A percentile compares a stretch with the other conserved stretches of the same genome.
Conservation (phyloP, 1,140 invertebrate species). For the Brachionus calyciflorus region DNA sequence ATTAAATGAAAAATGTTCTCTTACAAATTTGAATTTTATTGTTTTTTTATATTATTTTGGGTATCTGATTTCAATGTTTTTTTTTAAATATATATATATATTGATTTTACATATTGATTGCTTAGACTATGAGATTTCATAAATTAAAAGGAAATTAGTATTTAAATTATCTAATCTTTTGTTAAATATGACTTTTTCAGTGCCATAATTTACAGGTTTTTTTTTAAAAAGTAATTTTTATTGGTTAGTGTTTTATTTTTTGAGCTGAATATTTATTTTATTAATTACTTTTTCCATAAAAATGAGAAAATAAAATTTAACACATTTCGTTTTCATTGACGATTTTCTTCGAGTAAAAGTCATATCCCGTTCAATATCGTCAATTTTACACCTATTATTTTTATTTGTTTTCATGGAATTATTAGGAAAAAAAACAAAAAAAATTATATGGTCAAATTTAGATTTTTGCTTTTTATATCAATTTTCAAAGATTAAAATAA, state of each 20-base stretch:
- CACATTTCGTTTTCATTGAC: not conserved
- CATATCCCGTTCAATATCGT: slow-evolving; percentile 27
- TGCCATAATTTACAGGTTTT: slow-evolving; percentile 31
- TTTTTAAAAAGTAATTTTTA: slow-evolving; percentile 1
- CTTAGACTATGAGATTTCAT: not conserved
- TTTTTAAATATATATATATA: not conserved
- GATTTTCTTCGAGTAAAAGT: not conserved
- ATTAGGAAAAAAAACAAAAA: too few species aligned
- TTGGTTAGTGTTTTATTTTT: not conserved
- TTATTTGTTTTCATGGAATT: too few species aligned
- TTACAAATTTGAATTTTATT: not conserved
- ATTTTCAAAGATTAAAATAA: too few species aligned
- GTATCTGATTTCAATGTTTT: not conserved
- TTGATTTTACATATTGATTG: not conserved
- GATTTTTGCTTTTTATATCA: too few species aligned
- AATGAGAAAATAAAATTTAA: not conserved
- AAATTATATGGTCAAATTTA: too few species aligned
- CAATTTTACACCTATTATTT: too few species aligned
- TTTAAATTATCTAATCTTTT: slow-evolving; percentile 17
- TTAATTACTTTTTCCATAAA: slow-evolving; percentile 4
- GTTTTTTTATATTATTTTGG: not conserved
- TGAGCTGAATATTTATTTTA: slow-evolving; percentile 17
- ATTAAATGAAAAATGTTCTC: not conserved
- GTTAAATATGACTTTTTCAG: not conserved
- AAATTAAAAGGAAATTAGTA: slow-evolving; percentile 5